Conservation (phyloP, 2,113 vertebrate genomes). For the Leptobrachium ailaonicum region DNA sequence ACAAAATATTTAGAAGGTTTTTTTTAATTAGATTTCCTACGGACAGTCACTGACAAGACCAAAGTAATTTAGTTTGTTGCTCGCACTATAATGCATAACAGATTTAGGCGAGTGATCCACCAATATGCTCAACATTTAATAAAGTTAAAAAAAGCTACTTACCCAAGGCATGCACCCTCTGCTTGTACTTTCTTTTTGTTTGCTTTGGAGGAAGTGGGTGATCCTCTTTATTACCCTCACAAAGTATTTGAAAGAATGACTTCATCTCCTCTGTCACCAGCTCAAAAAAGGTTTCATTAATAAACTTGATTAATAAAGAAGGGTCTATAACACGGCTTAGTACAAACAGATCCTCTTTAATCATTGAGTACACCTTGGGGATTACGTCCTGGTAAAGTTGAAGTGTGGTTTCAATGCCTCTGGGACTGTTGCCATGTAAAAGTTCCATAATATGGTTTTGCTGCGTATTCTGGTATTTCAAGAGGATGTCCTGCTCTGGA, state of each 20-base stretch:
- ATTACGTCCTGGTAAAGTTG: constrained; percentile 65
- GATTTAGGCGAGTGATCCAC: too few relatives aligned
- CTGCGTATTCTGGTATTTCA: constrained; percentile 80
- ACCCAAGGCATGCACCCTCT: constrained; percentile 71
- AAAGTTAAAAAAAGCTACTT: constrained; percentile 58
- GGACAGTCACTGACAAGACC: too few relatives aligned
- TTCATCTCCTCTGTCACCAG: constrained; percentile 77
- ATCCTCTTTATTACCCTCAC: constrained; percentile 79
- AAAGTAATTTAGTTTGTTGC: too few relatives aligned
- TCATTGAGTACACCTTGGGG: constrained; percentile 71
- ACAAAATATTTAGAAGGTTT: too few relatives aligned
- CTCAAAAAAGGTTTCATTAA: constrained; percentile 84
- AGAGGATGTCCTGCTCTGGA: constrained; percentile 81
- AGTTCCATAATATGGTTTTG: constrained; percentile 69
- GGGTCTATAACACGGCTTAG: constrained; percentile 74
- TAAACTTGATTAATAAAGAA: constrained; percentile 72
- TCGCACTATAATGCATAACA: too few relatives aligned
- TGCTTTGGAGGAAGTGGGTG: constrained; percentile 70
- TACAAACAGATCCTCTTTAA: constrained; percentile 80
- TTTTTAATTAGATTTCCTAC: too few relatives aligned
- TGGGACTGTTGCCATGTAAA: constrained; percentile 72
- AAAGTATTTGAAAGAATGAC: constrained; percentile 78
- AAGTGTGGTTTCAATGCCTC: constrained; percentile 76
- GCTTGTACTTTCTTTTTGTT: constrained; percentile 74
- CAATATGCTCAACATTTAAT: too few relatives aligned